Base-by-base conservation (phyloP, 2,797 vertebrate genomes). In the Zalophus californianus region DNA sequence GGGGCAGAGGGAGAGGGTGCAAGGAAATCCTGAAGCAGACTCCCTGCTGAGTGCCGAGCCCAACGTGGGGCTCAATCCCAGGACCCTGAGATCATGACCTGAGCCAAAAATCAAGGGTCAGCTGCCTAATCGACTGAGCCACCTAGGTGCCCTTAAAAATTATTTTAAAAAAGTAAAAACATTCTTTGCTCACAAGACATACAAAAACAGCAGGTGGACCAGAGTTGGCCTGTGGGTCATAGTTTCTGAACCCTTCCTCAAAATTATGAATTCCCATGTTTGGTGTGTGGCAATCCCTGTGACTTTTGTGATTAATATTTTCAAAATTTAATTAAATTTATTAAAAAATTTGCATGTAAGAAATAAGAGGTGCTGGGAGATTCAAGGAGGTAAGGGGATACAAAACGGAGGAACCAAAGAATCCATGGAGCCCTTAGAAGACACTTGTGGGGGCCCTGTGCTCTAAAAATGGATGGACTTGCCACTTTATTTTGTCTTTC, bases 271-370 rank as follows among this genome's bases (percentile, higher is more conserved):
- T 64, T 84, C 15, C n/a, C 7, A 86, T 20, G 16, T 21, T 9
- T 77, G 21, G 7, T 13, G 18, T n/a, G 16, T 25, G 78, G n/a
- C 2, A 62, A 83, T 29, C 41, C 18, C 50, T 10, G 50, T 38
- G 50, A 41, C 13, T 72, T 92, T 12, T 68, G 18, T 56, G n/a
- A 52, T 75, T 25, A 56, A 7, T 29, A 72, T n/a, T 70, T 93
- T 66, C 11, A 68, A 91, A 96, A 48, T 66, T 54, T 54, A 48
- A 52, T 79, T 50, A 52, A 38, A 88, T 68, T 50, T 83, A 58
- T 93, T 94, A 64, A 11, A 75, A 78, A 86, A 75, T 52, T 20
- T 58, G 5, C 52, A 23, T 41, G 29, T 27, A 70, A 21, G 29
- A 27, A 60, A 29, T 48, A 48, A 48, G n/a, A 88, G 41, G 23